Conservation (phyloP, 2,888 invertebrate genomes). For the Dendrolimus pini region DNA sequence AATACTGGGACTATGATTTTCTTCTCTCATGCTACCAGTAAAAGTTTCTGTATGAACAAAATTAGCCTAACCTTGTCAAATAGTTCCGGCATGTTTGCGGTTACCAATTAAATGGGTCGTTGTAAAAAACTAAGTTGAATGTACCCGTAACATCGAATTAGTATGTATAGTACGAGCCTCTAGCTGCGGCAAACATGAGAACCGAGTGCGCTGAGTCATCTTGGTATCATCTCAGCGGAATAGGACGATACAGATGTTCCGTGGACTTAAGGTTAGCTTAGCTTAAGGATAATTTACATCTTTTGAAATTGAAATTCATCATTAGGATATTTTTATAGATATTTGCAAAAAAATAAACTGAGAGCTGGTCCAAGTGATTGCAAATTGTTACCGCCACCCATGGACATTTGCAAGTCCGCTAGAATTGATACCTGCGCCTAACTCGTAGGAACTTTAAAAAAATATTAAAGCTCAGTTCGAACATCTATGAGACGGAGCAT, state of each 20-base stretch:
- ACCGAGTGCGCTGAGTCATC: constrained; percentile 39
- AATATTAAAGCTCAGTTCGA: too few species aligned
- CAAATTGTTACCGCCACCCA: too few species aligned
- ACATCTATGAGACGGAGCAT: too few species aligned
- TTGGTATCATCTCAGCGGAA: constrained; percentile 9
- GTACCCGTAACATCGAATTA: constrained; percentile 30
- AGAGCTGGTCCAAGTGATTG: too few species aligned
- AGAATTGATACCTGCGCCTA: too few species aligned
- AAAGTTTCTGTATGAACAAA: not conserved
- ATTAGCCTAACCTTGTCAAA: not conserved
- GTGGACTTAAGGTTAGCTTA: not conserved
- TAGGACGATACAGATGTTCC: constrained; percentile 1
- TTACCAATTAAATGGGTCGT: not conserved
- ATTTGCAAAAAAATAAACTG: too few species aligned
- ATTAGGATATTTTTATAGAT: too few species aligned
- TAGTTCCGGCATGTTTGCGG: not conserved
- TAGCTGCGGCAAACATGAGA: constrained; percentile 31
- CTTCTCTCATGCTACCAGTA: too few species aligned
- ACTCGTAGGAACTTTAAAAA: too few species aligned
- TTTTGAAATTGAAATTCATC: not conserved
- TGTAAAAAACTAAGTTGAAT: constrained; percentile 9
- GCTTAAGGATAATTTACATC: not conserved
- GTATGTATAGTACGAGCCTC: constrained; percentile 31
- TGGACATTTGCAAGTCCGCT: too few species aligned
- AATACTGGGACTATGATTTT: too few species aligned